Evolutionary conservation across 1,140 invertebrate species (phyloP), one percentile per base, ranked within the genome.

Genomic region (Hyles euphorbiae): DNA sequence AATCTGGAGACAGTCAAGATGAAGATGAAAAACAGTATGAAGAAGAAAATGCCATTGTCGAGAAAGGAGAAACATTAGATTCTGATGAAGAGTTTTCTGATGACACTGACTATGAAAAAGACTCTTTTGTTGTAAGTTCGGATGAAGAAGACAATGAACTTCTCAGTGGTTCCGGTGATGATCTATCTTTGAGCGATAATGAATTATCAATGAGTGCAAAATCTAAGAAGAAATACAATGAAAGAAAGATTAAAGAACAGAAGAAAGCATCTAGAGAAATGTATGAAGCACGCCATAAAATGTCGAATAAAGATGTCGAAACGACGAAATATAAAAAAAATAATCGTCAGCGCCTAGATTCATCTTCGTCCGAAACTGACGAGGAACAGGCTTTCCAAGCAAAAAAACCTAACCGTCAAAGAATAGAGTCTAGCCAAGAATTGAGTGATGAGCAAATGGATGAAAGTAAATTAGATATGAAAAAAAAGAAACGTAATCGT

Each of bases 191-290:
- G 74, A 84, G 76, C 63, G 82, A 83, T 56, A 83, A 88, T 63
- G 87, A 89, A 70, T 70, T 89, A 33, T 80, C 70, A 45, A 82
- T 87, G 74, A 82, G 70, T 3, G 47, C 67, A 49, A 80, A 81
- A 60, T 88, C 86, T n/a, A 89, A 89, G 68, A 74, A 78, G 54
- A 89, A 88, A 67, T 88, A 68, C 65, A 70, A 89, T 59, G 73
- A 81, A 59, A 74, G 76, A 6, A 85, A 83, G 68, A 43, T 56
- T 5, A 88, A 88, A 72, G 77, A 87, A 73, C 81, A 81, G 58
- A 89, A 87, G 57, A 74, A 76, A 52, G 84, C 81, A 8, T 89
- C 87, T 0, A 77, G 72, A 63, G 86, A 89, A 76, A 88, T 89
- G 82, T 89, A 66, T 74, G 71, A 78, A 60, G 68, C 86, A 11